Conservation (phyloP, 2,888 invertebrate species). For the Aquatica leii region DNA sequence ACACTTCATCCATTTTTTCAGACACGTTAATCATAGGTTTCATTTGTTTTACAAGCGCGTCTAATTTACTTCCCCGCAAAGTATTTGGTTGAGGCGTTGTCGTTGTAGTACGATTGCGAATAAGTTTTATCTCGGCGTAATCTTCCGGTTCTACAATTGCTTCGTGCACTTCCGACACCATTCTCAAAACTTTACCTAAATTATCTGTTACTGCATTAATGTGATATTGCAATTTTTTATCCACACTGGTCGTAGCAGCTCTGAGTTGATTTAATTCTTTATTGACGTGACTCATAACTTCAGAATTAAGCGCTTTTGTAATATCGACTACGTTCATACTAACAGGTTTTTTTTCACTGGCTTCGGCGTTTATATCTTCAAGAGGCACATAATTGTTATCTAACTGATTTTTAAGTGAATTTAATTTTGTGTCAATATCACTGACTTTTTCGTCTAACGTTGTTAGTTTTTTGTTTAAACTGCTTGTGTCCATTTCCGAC, state of each 20-base stretch:
- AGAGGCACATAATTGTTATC: constrained; percentile 82
- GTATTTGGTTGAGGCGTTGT: constrained; percentile 66
- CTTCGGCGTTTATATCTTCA: constrained; percentile 87
- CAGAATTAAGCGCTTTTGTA: constrained; percentile 82
- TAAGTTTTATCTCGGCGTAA: constrained; percentile 53
- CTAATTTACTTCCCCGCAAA: constrained; percentile 76
- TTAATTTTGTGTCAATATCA: constrained; percentile 81
- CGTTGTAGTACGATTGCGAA: constrained; percentile 64
- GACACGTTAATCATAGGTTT: constrained; percentile 86
- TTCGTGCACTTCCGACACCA: constrained; percentile 84
- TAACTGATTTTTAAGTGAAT: constrained; percentile 80
- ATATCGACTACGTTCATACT: constrained; percentile 85
- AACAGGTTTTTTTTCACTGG: constrained; percentile 86
- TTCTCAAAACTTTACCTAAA: constrained; percentile 77
- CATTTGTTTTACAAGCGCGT: constrained; percentile 82
- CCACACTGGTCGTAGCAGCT: constrained; percentile 79
- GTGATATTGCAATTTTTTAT: constrained; percentile 84
- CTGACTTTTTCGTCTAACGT: constrained; percentile 84
- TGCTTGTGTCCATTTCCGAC: constrained; percentile 37
- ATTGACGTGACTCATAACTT: constrained; percentile 82
- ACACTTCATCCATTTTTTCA: constrained; percentile 91
- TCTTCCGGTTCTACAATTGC: constrained; percentile 81
- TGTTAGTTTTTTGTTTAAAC: constrained; percentile 72
- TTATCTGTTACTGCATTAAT: constrained; percentile 85
- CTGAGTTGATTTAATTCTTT: constrained; percentile 82